Base-by-base conservation (phyloP, 53 echinoderm and acorn worm genomes). In the Patiria pectinifera region DNA sequence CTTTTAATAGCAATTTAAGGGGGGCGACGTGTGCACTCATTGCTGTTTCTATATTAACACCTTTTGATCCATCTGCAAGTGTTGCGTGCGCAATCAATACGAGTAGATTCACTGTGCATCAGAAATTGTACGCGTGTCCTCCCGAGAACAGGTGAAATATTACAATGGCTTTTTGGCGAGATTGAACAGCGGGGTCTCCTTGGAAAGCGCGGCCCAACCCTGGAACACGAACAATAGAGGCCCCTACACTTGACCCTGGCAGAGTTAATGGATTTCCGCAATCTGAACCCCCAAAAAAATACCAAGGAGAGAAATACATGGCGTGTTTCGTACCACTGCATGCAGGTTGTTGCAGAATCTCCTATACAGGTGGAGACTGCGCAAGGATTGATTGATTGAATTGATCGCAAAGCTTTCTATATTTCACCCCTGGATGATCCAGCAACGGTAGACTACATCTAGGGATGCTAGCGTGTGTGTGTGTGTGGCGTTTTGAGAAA, bases 241-340 rank as follows among this genome's bases (percentile, higher is more conserved):
- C 35, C 66, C 25, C 66, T 62, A 62, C 62, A 69, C 90, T 90
- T 80, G 90, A 80, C 81, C 90, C 81, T 62, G 80, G 81, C 53
- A 47, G 90, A 81, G 45, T 77, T 90, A 90, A 90, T 90, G 90
- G 90, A 90, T 90, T 90, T 90, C 69, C 78, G 88, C 23, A 45
- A 45, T 16, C 22, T 14, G 4, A 53, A 53, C 53, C 1, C 0
- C 0, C 0, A 53, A 53, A 53, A 53, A 53, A 53, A 53, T 74
- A 3, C 10, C 66, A 43, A 62, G 45, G 9, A 25, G 76, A 9
- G 44, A 66, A 62, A 16, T 19, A 35, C 60, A 21, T 18, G n/a
- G 45, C 61, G 61, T 26, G 62, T 60, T 8, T 25, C 13, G 69
- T 69, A 14, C 11, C 11, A 21, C 24, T 47, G 76, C 58, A 15